Base-by-base conservation (phyloP, 2,797 vertebrate genomes). In the Ctenosaura bakeri region DNA sequence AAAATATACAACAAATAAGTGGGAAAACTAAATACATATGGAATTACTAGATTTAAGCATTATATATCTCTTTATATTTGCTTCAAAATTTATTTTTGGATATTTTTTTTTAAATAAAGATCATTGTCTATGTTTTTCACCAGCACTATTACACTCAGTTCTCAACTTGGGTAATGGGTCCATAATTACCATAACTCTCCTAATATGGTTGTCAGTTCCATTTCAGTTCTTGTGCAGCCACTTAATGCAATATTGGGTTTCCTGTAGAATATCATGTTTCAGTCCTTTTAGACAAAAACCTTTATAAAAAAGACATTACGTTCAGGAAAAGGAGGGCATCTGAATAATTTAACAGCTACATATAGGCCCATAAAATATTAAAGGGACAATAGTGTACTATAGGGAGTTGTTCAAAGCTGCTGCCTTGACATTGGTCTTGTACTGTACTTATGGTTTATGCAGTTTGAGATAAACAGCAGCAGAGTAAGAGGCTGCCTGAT, bases 301-400 rank as follows among this genome's bases (percentile, higher is more conserved):
- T 83, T n/a, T 80, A 85, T 91, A 86, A 94, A 95, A 92, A 90
- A 87, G 54, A 90, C 82, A n/a, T 73, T 91, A 84, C 24, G 18
- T 92, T 95, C 83, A 85, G 85, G 54, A 93, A 96, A 94, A 14
- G 1, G 62, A 95, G 79, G 46, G 79, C 20, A 46, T 81, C 91
- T 96, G 62, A 97, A 97, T 96, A 95, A 96, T 96, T 96, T 93
- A 97, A 59, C 73, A 95, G 74, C 64, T 96, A 94, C 93, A 95
- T 95, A 95, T 93, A 96, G 79, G 76, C 13, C 82, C 90, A 94
- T 95, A 82, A 96, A 97, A 95, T 94, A 96, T 94, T 96, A 94
- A 96, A 96, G n/a, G 26, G 13, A 89, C 85, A 90, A 87, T 64
- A 87, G 91, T 10, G 56, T 91, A 90, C 92, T 93, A 82, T 10